Percentiles rank a stretch among this genome's conserved stretches.
Evolutionary conservation across 2,797 vertebrate genomes (phyloP).

Genomic region (Enteromius anoplus): DNA sequence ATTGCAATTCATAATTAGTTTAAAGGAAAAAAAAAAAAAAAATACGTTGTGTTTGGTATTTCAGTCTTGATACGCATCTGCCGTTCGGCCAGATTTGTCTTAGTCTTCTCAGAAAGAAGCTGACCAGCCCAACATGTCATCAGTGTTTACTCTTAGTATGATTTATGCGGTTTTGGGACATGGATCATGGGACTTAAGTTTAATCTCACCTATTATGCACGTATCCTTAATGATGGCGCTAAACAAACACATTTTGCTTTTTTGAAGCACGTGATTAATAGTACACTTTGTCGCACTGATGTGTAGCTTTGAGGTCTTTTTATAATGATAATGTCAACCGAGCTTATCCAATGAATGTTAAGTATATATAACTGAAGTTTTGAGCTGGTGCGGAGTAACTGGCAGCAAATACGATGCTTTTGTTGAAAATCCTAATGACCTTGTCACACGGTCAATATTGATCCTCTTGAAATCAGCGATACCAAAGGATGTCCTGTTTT

Average conservation of each 20-base stretch:
- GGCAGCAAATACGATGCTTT: constrained; percentile 46
- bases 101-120: background rate
- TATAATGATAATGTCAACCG: constrained; percentile 26
- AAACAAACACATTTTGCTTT: constrained; percentile 33
- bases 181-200: constrained; percentile 27
- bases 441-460: constrained; percentile 56
- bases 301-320: constrained; percentile 30
- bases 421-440: constrained; percentile 50
- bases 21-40: background rate
- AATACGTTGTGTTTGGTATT: background rate
- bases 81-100: background rate
- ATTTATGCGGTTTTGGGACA: constrained; percentile 42
- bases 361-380: constrained; percentile 43
- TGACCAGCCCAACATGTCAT: constrained; percentile 15
- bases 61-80: background rate
- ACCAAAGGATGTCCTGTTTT: constrained; percentile 56
- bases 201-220: constrained; percentile 35
- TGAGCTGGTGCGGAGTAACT: constrained; percentile 41
- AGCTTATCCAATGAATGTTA: constrained; percentile 35
- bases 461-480: constrained; percentile 46
- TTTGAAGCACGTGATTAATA: constrained; percentile 30
- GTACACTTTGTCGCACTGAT: constrained; percentile 18
- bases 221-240: constrained; percentile 38
- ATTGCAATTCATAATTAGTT: background rate
- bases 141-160: constrained; percentile 23